A percentile compares a stretch with the other conserved stretches of the same genome.
Evolutionary conservation across 2,888 invertebrate species (phyloP).

Genomic region (Leptinotarsa rubiginosa): DNA sequence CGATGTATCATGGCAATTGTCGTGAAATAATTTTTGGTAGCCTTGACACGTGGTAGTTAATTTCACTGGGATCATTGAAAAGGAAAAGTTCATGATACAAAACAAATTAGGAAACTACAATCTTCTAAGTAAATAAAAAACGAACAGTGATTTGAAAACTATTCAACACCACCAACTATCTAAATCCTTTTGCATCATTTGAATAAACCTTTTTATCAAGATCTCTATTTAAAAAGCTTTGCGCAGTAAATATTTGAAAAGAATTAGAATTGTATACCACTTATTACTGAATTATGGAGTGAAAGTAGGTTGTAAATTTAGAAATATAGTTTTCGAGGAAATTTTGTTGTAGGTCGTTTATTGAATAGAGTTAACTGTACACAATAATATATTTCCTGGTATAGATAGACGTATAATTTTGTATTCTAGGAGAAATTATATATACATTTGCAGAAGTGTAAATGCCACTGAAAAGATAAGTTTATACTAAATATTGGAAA

Average conservation of each 20-base stretch:
- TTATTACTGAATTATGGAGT: neutral
- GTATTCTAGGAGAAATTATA: too few relatives aligned
- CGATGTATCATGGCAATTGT: too few relatives aligned
- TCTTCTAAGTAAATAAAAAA: neutral
- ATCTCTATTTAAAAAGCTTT: neutral
- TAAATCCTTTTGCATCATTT: neutral
- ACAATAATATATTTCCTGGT: too few relatives aligned
- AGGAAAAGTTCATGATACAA: neutral
- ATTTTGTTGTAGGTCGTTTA: neutral
- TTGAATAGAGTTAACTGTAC: too few relatives aligned
- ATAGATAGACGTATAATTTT: too few relatives aligned
- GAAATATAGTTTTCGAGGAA: neutral
- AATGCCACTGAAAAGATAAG: too few relatives aligned
- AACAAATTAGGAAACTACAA: slow-evolving; percentile 6
- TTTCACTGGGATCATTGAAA: neutral
- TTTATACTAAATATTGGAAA: too few relatives aligned
- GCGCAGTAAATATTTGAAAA: neutral
- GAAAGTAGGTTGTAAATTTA: neutral
- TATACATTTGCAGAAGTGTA: too few relatives aligned
- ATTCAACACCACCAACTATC: slow-evolving; percentile 4
- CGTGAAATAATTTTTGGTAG: neutral
- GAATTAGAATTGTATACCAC: neutral
- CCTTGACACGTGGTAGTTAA: slow-evolving; percentile 1
- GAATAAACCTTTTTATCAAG: neutral
- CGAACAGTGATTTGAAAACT: neutral